phyloP scores from a whole-genome alignment of 2,113 vertebrate species.

The Strigops habroptila region DNA sequence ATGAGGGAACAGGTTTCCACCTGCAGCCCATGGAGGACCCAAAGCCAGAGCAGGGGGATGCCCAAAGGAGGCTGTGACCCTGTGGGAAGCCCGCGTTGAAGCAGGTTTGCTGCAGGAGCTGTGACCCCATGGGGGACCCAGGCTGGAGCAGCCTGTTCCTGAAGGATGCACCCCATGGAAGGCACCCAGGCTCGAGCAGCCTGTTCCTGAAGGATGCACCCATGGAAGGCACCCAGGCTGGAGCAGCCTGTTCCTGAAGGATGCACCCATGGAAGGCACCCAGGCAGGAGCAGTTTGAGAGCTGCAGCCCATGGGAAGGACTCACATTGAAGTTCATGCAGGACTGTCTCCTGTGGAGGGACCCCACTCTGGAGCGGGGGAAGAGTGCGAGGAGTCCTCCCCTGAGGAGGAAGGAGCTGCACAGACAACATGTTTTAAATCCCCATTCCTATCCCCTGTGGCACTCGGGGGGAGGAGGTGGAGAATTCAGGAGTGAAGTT shows the following conservation, averaged over 20 bases:
- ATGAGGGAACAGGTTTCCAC: background rate
- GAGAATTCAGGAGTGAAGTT: background rate
- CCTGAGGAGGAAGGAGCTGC: background rate
- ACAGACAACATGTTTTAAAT: accelerated
- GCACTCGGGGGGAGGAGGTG: background rate
- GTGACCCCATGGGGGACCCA: accelerated
- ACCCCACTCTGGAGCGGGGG: background rate
- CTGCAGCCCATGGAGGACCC: background rate
- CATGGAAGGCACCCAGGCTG: background rate
- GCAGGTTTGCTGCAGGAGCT: background rate
- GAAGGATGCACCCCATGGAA: background rate
- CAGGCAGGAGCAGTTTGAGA: background rate
- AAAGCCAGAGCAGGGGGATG: background rate
- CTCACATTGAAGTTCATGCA: background rate
- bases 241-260: background rate
- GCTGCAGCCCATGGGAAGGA: background rate
- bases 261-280: background rate
- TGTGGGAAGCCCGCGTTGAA: background rate
- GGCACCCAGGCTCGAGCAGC: background rate
- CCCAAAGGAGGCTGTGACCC: background rate
- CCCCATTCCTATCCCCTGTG: background rate
- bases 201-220: background rate
- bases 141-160: background rate
- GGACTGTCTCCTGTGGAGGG: accelerated
- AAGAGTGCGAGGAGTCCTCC: background rate